Conservation (phyloP, 2,113 vertebrate species). For the Hydrolagus affinis region DNA sequence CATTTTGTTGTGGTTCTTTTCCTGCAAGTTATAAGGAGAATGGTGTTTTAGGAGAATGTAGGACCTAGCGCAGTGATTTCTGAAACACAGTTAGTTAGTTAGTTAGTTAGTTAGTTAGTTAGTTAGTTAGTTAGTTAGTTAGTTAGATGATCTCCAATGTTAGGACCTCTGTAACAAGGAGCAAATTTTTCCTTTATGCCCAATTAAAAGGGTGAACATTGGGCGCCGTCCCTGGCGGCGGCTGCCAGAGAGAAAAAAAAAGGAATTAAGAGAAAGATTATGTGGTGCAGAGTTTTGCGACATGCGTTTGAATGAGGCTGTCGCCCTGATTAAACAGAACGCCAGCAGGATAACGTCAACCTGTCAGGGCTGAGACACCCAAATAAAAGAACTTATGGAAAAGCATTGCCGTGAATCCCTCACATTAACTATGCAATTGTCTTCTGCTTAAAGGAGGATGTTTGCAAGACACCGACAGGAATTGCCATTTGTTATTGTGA, state of each 20-base stretch:
- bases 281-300: background rate
- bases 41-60: no score
- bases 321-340: constrained; percentile 31
- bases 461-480: constrained; percentile 18
- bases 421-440: constrained; percentile 35
- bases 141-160: no score
- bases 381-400: constrained; percentile 31
- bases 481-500: constrained; percentile 31
- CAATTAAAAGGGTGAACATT: background rate
- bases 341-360: constrained; percentile 32
- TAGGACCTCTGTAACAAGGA: background rate
- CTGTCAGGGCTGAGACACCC: constrained; percentile 32
- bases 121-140: no score
- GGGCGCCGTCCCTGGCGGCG: no score
- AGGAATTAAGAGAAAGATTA: constrained; percentile 31
- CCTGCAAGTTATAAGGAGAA: no score
- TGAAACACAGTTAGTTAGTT: no score
- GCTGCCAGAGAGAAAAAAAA: background rate
- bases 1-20: no score
- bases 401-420: constrained; percentile 29
- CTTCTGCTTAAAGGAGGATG: constrained; percentile 29
- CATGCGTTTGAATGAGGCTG: constrained; percentile 27
- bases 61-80: no score
- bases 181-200: background rate
- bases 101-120: no score